phyloP scores from a whole-genome alignment of 2,113 vertebrate species.

The Mobula birostris region DNA sequence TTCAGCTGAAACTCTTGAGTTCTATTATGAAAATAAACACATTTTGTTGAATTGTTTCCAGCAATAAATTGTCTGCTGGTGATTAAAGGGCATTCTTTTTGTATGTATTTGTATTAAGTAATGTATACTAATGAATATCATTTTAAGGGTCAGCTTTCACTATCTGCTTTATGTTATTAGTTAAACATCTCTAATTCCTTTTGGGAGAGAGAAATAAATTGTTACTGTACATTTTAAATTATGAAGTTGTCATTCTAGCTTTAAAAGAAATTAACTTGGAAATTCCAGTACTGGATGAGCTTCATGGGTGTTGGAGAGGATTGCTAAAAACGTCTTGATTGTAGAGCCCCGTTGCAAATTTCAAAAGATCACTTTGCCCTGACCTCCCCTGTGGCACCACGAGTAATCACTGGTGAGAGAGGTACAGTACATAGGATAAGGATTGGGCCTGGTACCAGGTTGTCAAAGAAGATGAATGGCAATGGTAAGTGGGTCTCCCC shows the following conservation, averaged over 20 bases:
- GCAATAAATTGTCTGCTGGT: conserved; percentile 21
- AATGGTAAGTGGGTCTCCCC: too few relatives aligned
- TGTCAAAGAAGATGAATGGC: too few relatives aligned
- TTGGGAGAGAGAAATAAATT: neutral
- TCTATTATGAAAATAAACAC: conserved; percentile 22
- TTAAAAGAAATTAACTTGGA: neutral
- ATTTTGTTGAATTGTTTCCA: conserved; percentile 22
- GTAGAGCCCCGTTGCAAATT: too few relatives aligned
- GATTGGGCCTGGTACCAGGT: too few relatives aligned
- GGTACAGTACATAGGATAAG: too few relatives aligned
- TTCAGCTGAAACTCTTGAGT: neutral
- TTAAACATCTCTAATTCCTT: neutral
- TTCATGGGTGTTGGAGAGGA: too few relatives aligned
- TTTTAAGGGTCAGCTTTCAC: neutral
- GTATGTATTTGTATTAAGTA: neutral
- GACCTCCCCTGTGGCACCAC: too few relatives aligned
- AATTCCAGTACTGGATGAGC: too few relatives aligned
- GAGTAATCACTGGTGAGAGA: too few relatives aligned
- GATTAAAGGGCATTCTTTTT: neutral
- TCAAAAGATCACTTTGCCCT: too few relatives aligned
- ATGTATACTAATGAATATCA: neutral
- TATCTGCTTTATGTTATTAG: neutral
- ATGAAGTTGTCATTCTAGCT: neutral
- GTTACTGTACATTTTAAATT: neutral
- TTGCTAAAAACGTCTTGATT: too few relatives aligned